Evolutionary conservation across 2,888 invertebrate genomes (phyloP).

Genomic region (Dasysyrphus tricinctus): DNA sequence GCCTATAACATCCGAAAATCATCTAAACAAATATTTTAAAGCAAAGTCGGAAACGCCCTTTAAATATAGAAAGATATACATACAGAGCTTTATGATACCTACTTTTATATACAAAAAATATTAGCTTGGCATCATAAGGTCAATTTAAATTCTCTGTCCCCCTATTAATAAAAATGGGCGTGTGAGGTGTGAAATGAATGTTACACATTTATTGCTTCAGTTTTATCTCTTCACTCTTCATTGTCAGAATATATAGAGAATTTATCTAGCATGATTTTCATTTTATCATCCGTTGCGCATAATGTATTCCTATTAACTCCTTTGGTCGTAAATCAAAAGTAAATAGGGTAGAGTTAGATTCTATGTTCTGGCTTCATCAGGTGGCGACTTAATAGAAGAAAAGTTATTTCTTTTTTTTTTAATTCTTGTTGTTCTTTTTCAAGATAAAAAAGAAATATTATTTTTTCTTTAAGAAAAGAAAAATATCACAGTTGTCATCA

Average conservation of each 20-base stretch:
- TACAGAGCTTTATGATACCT: neutral
- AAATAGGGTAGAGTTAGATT: slow-evolving; percentile 29
- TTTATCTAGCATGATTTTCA: slow-evolving; percentile 37
- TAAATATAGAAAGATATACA: neutral
- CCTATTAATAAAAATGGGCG: slow-evolving; percentile 39
- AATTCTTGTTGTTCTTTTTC: neutral
- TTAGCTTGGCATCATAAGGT: slow-evolving; percentile 33
- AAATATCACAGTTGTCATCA: slow-evolving; percentile 6
- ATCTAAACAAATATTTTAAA: too few relatives aligned
- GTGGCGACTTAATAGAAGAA: slow-evolving; percentile 1
- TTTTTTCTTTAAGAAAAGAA: neutral
- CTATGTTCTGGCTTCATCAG: slow-evolving; percentile 34
- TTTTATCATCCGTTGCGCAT: slow-evolving; percentile 38
- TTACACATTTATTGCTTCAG: slow-evolving; percentile 35
- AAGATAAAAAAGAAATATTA: neutral
- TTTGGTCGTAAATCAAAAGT: slow-evolving; percentile 32
- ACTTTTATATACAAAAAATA: neutral
- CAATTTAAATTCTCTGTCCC: slow-evolving; percentile 34
- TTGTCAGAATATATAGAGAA: slow-evolving; percentile 1
- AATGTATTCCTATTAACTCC: slow-evolving; percentile 41
- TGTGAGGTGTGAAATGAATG: slow-evolving; percentile 40
- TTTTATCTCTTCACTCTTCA: slow-evolving; percentile 13
- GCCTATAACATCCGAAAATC: too few relatives aligned
- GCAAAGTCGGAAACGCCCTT: neutral
- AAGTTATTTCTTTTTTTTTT: neutral